A percentile compares a stretch with the other conserved stretches of the same genome.
Evolutionary conservation across 2,797 vertebrate species (phyloP).

Genomic region (Rhodeus uyekii): DNA sequence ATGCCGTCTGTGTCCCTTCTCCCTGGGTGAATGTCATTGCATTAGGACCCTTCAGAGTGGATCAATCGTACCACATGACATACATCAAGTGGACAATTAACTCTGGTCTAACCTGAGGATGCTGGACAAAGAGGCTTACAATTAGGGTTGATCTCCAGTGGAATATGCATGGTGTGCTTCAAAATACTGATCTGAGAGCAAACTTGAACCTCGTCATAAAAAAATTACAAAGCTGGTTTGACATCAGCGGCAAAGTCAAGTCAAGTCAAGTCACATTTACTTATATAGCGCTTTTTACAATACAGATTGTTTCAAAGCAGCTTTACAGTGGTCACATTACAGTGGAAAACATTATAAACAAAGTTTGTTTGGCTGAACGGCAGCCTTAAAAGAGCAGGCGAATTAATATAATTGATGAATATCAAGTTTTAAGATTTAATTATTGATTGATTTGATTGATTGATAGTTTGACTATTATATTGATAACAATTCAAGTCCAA

Average conservation of each 20-base stretch:
- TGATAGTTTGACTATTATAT: too few relatives aligned
- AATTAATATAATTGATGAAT: too few relatives aligned
- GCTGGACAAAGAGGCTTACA: slow-evolving; percentile 46
- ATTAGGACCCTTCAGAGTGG: slow-evolving; percentile 71
- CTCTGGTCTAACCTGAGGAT: slow-evolving; percentile 56
- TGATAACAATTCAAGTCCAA: too few relatives aligned
- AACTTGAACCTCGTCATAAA: not conserved
- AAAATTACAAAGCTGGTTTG: slow-evolving; percentile 14
- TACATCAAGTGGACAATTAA: slow-evolving; percentile 76
- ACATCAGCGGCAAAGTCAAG: not conserved
- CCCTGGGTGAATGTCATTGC: slow-evolving; percentile 69
- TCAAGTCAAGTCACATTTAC: too few relatives aligned
- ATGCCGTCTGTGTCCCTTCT: slow-evolving; percentile 65
- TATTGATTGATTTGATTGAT: too few relatives aligned
- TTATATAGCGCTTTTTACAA: too few relatives aligned
- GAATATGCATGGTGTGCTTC: slow-evolving; percentile 29
- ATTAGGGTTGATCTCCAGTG: slow-evolving; percentile 14
- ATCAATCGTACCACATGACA: slow-evolving; percentile 76
- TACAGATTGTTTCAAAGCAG: too few relatives aligned
- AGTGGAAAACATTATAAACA: too few relatives aligned
- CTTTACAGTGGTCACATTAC: too few relatives aligned
- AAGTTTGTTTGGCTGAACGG: too few relatives aligned
- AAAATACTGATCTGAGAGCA: not conserved
- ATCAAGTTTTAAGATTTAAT: too few relatives aligned
- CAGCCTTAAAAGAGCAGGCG: too few relatives aligned